Percentiles rank a stretch among this genome's conserved stretches.
Conservation (phyloP, 2,113 vertebrate species). For the Elanus axillaris region DNA sequence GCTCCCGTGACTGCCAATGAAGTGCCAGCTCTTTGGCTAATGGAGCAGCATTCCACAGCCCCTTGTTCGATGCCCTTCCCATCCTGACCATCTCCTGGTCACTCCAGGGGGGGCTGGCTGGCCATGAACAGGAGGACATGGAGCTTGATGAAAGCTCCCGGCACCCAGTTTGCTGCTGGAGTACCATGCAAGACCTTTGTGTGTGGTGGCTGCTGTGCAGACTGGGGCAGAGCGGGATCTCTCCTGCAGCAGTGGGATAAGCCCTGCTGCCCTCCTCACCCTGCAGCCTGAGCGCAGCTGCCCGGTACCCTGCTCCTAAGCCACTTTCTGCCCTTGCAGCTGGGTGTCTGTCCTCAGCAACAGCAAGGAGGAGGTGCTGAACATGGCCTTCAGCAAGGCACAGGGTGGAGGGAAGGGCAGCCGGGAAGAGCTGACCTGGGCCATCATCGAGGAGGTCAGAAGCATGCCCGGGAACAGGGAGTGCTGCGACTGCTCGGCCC, state of each 20-base stretch:
- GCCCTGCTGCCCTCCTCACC: background rate
- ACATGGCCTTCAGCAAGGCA: constrained; percentile 63
- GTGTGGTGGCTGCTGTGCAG: background rate
- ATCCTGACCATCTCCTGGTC: background rate
- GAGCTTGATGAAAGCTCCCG: background rate
- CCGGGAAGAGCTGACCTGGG: constrained; percentile 62
- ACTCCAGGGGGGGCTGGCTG: no score
- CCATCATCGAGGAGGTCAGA: constrained; percentile 68
- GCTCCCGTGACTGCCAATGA: background rate
- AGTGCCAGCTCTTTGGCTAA: background rate
- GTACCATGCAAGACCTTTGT: background rate
- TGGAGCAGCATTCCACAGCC: background rate
- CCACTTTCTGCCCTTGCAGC: background rate
- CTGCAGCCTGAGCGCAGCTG: rapidly evolving
- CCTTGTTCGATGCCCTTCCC: background rate
- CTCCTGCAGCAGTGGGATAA: background rate
- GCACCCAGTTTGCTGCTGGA: background rate
- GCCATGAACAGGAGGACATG: background rate
- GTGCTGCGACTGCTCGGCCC: constrained; percentile 72
- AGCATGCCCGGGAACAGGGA: constrained; percentile 67
- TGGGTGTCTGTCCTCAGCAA: constrained; percentile 77
- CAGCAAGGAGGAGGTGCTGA: constrained; percentile 74
- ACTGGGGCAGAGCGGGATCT: background rate
- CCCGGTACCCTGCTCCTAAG: background rate
- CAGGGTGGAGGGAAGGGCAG: constrained; percentile 51